A percentile compares a stretch with the other conserved stretches of the same genome.
Conservation (phyloP, 2,888 invertebrate species). For the Hartigia nigra region DNA sequence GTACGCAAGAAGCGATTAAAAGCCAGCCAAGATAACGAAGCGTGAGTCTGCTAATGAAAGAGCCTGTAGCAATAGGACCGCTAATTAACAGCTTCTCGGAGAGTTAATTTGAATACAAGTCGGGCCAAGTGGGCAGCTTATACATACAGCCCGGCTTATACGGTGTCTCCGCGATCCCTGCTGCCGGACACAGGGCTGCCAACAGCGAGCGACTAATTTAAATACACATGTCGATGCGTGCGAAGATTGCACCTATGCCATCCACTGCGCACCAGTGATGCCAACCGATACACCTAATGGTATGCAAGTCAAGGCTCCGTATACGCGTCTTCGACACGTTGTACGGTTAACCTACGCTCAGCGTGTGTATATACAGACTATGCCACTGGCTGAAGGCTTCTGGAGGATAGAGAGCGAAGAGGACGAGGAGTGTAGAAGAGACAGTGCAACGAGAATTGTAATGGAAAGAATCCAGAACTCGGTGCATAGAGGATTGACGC, state of each 20-base stretch:
- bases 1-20: constrained; percentile 1
- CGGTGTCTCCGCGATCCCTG: constrained; percentile 17
- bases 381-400: background rate
- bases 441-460: background rate
- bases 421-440: background rate
- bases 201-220: constrained; percentile 62
- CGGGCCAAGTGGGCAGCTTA: constrained; percentile 22
- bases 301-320: constrained; percentile 26
- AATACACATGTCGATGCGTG: constrained; percentile 65
- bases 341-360: background rate
- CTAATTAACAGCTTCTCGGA: constrained; percentile 61
- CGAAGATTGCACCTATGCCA: constrained; percentile 60
- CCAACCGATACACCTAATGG: constrained; percentile 35
- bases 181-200: constrained; percentile 39
- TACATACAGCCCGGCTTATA: constrained; percentile 18
- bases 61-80: constrained; percentile 49
- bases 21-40: constrained; percentile 43
- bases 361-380: background rate
- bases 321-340: constrained; percentile 2
- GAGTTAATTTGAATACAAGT: constrained; percentile 59
- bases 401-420: background rate
- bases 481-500: background rate
- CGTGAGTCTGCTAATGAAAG: constrained; percentile 50
- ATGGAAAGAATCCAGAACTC: background rate
- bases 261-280: constrained; percentile 17